phyloP scores from a whole-genome alignment of 2,797 vertebrate species.

The Betta splendens region DNA sequence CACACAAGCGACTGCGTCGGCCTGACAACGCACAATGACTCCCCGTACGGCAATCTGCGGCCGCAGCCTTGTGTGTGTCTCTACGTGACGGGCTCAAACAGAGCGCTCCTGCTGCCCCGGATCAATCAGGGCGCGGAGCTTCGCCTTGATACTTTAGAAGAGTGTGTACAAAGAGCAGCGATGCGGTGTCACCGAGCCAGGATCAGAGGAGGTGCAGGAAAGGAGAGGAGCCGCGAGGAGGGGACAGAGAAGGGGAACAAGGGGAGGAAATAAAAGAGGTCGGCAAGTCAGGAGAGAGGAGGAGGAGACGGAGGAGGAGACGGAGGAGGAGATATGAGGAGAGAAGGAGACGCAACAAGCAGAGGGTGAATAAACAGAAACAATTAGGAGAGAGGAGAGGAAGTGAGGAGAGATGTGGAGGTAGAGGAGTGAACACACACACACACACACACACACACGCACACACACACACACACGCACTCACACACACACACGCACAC shows the following conservation, averaged over 20 bases:
- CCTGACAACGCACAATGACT: background rate
- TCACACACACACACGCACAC: slow-evolving; percentile 21
- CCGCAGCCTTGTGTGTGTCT: background rate
- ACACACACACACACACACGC: slow-evolving; percentile 27
- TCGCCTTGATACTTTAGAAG: background rate
- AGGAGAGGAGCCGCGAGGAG: background rate
- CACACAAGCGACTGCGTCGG: background rate
- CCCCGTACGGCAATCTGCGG: background rate
- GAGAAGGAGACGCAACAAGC: background rate
- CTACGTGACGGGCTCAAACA: background rate
- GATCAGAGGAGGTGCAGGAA: too few species aligned
- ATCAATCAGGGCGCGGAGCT: background rate
- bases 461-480: slow-evolving; percentile 26
- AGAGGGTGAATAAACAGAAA: slow-evolving; percentile 6
- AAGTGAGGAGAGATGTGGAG: background rate
- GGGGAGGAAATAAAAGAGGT: background rate
- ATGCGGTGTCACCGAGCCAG: too few species aligned
- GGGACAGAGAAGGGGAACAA: background rate
- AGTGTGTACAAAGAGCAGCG: background rate
- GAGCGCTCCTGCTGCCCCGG: background rate
- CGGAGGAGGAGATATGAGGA: background rate
- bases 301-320: background rate
- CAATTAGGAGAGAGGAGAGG: background rate
- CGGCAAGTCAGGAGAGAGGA: too few species aligned
- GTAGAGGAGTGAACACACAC: slow-evolving; percentile 1